Evolutionary conservation across 2,888 invertebrate species (phyloP), one percentile per base, ranked within the genome.

Genomic region (Erebia aethiops): DNA sequence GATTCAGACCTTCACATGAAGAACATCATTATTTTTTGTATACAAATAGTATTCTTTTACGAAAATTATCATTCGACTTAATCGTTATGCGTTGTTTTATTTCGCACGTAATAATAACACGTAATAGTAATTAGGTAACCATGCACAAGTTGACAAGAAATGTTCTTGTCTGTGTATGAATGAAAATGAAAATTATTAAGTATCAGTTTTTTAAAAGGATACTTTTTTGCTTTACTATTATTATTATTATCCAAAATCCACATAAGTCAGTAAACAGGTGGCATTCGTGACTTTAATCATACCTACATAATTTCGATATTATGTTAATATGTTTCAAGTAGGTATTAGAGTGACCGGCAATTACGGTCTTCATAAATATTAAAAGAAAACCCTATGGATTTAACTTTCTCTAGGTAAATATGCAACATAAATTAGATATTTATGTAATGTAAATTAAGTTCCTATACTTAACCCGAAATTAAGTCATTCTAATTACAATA

Each of bases 281-380:
- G 3, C 13, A 11, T 11, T 13, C 43, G 46, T 46, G 11, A 46
- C 2, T 46, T 13, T 11, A 13, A 46, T 3, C 46, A 46, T 46
- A 43, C 43, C 18, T 16, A 61, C 61, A 61, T 61, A 14, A 26
- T 26, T 51, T 65, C 54, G 54, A 54, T 43, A 54, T 35, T 70
- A 63, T 58, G 60, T 57, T 65, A 65, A 65, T 64, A 35, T 54
- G 35, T 26, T 51, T 52, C n/a, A 41, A 41, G 66, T 35, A 26
- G 35, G 35, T 14, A 56, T 49, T 54, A 63, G 18, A 66, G 65
- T 69, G 57, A 43, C 52, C 13, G 57, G 58, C 57, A 43, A 16
- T 64, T 57, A 43, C 78, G 76, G 78, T 78, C 84, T 84, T 88
- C 87, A 90, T 90, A 90, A 90, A 90, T 90, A 89, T 89, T 87